phyloP scores from a whole-genome alignment of 2,113 vertebrate species.

The Oryzias curvinotus region DNA sequence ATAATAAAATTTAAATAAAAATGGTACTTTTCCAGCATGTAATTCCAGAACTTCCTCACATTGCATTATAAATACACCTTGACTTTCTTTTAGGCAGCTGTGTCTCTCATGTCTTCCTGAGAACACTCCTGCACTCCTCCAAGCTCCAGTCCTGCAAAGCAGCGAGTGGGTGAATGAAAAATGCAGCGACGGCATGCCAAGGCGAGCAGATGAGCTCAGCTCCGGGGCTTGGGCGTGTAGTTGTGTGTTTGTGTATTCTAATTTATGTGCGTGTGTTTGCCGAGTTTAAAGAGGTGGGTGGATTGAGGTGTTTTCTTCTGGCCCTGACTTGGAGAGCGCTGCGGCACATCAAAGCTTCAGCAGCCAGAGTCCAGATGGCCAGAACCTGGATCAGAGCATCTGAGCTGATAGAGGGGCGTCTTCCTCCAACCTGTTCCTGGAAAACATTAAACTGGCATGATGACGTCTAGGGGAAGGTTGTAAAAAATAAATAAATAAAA shows the following conservation, averaged over 20 bases:
- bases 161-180: constrained; percentile 30
- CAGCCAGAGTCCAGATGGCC: constrained; percentile 37
- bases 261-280: constrained; percentile 18
- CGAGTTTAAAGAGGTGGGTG: constrained; percentile 12
- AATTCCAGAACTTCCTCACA: too few species aligned
- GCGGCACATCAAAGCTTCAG: constrained; percentile 46
- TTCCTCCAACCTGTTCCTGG: neutral
- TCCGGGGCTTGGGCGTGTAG: neutral
- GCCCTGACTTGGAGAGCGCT: constrained; percentile 27
- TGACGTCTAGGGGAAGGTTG: neutral
- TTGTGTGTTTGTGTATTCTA: neutral
- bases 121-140: constrained; percentile 27
- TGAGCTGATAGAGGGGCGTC: constrained; percentile 2
- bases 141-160: constrained; percentile 26
- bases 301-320: constrained; percentile 19
- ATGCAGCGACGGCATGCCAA: constrained; percentile 15
- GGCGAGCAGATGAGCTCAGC: constrained; percentile 30
- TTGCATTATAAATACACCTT: neutral
- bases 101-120: constrained; percentile 3
- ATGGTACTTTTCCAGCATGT: too few species aligned
- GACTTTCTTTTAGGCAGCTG: constrained; percentile 11
- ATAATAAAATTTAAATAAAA: too few species aligned
- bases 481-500: too few species aligned
- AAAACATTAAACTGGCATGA: neutral
- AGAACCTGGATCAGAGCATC: constrained; percentile 19